Conservation (phyloP, 2,888 invertebrate genomes). For the Tetanocera ferruginea region DNA sequence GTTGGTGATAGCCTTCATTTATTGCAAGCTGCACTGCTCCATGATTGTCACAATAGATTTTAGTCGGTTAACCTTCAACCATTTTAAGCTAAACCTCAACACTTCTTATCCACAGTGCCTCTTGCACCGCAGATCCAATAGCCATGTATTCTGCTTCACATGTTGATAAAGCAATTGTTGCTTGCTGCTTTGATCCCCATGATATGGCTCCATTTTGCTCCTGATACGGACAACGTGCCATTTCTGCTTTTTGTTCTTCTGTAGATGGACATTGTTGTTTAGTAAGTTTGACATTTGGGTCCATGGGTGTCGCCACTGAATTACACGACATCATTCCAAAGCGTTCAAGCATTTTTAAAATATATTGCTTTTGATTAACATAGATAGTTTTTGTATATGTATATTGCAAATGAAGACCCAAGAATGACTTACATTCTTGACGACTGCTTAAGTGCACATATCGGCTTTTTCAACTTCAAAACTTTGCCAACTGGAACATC, state of each 20-base stretch:
- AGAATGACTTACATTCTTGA: slow-evolving; percentile 5
- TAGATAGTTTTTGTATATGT: too few relatives aligned
- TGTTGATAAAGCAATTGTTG: slow-evolving; percentile 22
- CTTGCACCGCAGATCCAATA: slow-evolving; percentile 26
- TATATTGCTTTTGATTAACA: too few relatives aligned
- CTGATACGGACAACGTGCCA: neutral
- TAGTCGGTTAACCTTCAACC: neutral
- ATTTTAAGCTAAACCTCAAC: neutral
- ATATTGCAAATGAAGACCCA: too few relatives aligned
- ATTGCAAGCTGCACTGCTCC: slow-evolving; percentile 10
- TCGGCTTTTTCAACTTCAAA: slow-evolving; percentile 14
- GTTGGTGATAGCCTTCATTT: neutral
- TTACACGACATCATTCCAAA: slow-evolving; percentile 23
- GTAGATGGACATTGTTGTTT: neutral
- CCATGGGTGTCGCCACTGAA: neutral
- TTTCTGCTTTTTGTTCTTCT: slow-evolving; percentile 24
- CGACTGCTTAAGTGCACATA: slow-evolving; percentile 24
- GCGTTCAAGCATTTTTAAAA: too few relatives aligned
- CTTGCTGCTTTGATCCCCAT: slow-evolving; percentile 22
- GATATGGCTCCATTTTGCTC: slow-evolving; percentile 12
- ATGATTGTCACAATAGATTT: neutral
- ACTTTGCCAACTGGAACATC: slow-evolving; percentile 11
- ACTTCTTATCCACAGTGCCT: slow-evolving; percentile 13
- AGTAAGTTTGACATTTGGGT: slow-evolving; percentile 12
- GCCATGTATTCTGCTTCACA: slow-evolving; percentile 37